Base-by-base conservation (phyloP, 37 sponge, comb jelly and placozoan species). In the Spongilla lacustris region DNA sequence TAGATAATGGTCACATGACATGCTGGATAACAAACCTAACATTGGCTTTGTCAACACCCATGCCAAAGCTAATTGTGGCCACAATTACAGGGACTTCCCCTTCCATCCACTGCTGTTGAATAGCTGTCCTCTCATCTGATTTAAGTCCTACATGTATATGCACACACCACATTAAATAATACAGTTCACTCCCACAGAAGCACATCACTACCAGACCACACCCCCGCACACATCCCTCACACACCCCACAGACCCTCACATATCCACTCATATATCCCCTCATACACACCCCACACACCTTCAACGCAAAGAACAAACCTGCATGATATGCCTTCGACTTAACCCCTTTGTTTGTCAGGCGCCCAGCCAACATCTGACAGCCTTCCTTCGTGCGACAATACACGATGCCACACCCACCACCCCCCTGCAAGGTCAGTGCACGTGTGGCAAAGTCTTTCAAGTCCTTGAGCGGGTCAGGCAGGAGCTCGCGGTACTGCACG, bases 31-130 rank as follows among this genome's bases (percentile, higher is more conserved):
- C 82, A 46, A 73, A 93, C 96, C 96, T 92, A 46, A 98, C 98
- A 85, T 95, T 82, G 27, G 90, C 88, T 77, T 98, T 98, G 92
- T 98, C 98, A 32, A 98, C 94, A 29, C 98, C 98, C 98, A 98
- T 98, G 0, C 98, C 98, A 79, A 98, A 98, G 73, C 98, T 98
- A 41, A 98, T 83, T 25, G 98, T 98, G 29, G 96, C 98, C 24
- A 96, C 96, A 83, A 98, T 96, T 21, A 98, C 88, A 68, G 88
- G 91, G 38, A 94, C 78, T 37, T 76, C 74, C 36, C 92, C 98
- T 46, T 73, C 67, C 91, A 96, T 95, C 98, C 98, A 98, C 41
- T 93, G 86, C 67, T 76, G 77, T 72, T 98, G 96, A 2, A 87
- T 73, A 22, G 71, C 66, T 24, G 78, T 69, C 68, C 95, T 84